Base-by-base conservation (phyloP, 2,888 invertebrate species). In the Cosmopolites sordidus region DNA sequence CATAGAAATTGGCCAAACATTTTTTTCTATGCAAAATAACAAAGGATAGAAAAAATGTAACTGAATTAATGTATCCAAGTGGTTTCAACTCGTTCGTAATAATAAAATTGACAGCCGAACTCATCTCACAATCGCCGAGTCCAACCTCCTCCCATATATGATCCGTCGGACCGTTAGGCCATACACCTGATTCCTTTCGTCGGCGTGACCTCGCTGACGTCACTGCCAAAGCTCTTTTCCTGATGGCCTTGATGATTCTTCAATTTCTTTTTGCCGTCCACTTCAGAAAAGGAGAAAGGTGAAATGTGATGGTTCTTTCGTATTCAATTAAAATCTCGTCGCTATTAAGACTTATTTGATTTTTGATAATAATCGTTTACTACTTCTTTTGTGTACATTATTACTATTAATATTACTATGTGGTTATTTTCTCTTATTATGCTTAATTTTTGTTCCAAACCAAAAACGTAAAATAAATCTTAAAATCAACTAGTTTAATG, bases 61-160 rank as follows among this genome's bases (percentile, higher is more conserved):
- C 33, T 5, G 11, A 33, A 12, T 33, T 33, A 33, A 33, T 33
- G 33, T 33, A 33, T 33, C 33, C n/a, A 11, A 12, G 12, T 33
- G 33, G 33, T 11, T 12, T 9, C 11, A 22, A 38, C 30, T 40
- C 46, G 52, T 41, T 51, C 43, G 17, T 43, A 48, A 48, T 48
- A 48, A 48, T 48, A 53, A 55, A 55, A 51, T 43, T 55, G 54
- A 55, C 54, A 50, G 51, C 54, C 50, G 48, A 55, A 50, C 50
- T 55, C 54, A 55, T 51, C 54, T 55, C 45, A 50, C 51, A 55
- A 55, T 55, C 49, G 49, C 29, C 33, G 54, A 33, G 49, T 51
- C 60, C 60, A 54, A 54, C 64, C 64, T 62, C 63, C 63, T 63
- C 59, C 61, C 61, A 62, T 63, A 60, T 62, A 64, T 58, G 62